Percentiles rank a stretch among this genome's conserved stretches.
These are phyloP conservation scores for Drosophila pseudotalamancana DNA, from an alignment of 2,888 invertebrate species.

Conservation along the genomic window DNA sequence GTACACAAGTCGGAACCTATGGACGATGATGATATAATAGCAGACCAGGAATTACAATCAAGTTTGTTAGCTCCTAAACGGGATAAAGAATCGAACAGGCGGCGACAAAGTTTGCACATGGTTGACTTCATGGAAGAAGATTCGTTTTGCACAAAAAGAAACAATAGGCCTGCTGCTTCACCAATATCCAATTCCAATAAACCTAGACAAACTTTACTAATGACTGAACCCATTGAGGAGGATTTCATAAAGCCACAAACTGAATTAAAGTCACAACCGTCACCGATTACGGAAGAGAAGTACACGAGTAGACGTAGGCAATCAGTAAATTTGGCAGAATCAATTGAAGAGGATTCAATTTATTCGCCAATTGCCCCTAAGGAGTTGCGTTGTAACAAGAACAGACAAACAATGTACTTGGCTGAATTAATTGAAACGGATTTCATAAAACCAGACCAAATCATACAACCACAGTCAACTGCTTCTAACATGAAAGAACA, in stretches of 20 bases:
- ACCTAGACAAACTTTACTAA: constrained; percentile 10
- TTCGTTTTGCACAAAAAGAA: neutral
- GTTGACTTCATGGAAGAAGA: constrained; percentile 5
- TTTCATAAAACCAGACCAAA: neutral
- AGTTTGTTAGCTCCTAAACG: neutral
- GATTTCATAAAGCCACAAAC: neutral
- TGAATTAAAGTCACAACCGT: neutral
- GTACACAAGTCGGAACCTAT: neutral
- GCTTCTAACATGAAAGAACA: neutral
- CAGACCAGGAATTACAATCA: neutral
- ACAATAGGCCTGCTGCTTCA: neutral
- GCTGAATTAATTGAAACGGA: constrained; percentile 8
- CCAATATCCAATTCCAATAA: neutral
- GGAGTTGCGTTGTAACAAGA: neutral
- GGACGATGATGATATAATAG: neutral
- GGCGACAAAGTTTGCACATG: constrained; percentile 1
- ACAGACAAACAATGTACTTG: constrained; percentile 17
- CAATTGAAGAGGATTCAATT: constrained; percentile 10
- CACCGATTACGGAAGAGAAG: neutral
- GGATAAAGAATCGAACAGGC: neutral
- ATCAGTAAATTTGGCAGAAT: neutral
- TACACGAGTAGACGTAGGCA: neutral
- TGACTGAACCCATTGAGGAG: constrained; percentile 8
- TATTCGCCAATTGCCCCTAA: neutral
- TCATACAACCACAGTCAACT: neutral